Evolutionary conservation across 2,113 vertebrate genomes (phyloP), one percentile per base, ranked within the genome.

Genomic region (Cyprinus carpio): DNA sequence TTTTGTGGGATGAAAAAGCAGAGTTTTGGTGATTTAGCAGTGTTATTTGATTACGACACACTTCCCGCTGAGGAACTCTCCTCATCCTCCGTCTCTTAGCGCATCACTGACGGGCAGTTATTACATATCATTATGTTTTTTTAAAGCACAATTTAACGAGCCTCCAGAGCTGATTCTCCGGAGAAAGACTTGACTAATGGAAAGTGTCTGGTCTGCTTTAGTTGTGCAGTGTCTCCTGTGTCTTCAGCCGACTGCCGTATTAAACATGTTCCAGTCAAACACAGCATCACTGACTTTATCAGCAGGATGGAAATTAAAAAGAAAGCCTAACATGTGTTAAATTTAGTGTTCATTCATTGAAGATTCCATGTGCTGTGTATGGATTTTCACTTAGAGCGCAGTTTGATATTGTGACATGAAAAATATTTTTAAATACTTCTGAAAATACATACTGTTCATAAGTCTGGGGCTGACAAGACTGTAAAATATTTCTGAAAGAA

Each of bases 61-160:
- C 82, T 86, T 87, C 15, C 87, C 89, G 82, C 37, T 84, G 62
- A 6, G 51, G 40, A 46, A 69, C 78, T 58, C 43, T 84, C 72
- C 76, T 72, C 7, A 87, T 71, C 81, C 79, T 75, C 86, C 91
- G 94, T 93, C 93, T 92, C 91, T 92, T 94, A 94, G 92, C 87
- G 93, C 94, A 94, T 93, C 89, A 87, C 92, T 93, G 94, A 95
- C 94, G 94, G 94, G 92, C 95, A 95, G 96, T 96, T 94, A 96
- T 96, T 95, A 94, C 94, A 95, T 89, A 82, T 95, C 95, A 96
- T 95, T 95, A 95, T 93, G 92, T 13, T 74, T 93, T 95, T 94
- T 96, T 96, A 96, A 95, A 95, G 95, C 93, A 93, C 94, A 94
- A 95, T 95, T 96, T 96, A 96, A 90, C 91, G 91, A 94, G 93